phyloP scores from a whole-genome alignment of 2,888 invertebrate genomes.

The Steinernema carpocapsae region DNA sequence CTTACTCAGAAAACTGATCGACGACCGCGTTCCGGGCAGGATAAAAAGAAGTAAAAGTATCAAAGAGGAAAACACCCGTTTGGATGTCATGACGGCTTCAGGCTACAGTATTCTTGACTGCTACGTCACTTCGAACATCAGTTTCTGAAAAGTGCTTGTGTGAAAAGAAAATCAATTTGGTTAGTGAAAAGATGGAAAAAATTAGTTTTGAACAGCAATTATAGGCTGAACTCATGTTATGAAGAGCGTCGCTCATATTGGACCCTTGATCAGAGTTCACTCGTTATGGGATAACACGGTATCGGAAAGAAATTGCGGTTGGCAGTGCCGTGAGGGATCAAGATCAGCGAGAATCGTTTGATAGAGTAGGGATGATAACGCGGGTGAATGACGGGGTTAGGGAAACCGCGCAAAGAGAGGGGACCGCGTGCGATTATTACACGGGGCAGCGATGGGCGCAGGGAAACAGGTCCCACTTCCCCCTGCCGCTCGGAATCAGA shows the following conservation, averaged over 20 bases:
- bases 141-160: neutral
- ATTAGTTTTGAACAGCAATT: neutral
- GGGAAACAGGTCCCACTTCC: conserved; percentile 32
- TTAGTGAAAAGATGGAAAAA: neutral
- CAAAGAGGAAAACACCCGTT: neutral
- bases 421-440: conserved; percentile 34
- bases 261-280: too few relatives aligned
- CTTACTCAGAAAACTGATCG: conserved; percentile 32
- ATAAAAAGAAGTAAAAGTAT: neutral
- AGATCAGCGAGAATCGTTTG: conserved; percentile 29
- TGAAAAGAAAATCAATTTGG: too few relatives aligned
- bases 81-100: neutral
- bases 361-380: conserved; percentile 33
- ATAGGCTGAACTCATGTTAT: neutral
- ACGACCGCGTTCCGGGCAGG: neutral
- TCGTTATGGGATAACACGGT: too few relatives aligned
- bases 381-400: conserved; percentile 34
- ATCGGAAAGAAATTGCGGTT: conserved; percentile 35
- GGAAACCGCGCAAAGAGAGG: conserved; percentile 28
- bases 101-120: neutral
- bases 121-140: conserved; percentile 29
- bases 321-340: neutral
- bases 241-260: too few relatives aligned
- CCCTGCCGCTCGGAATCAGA: neutral
- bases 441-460: conserved; percentile 24